These are phyloP conservation scores for Nebria ingens DNA, from an alignment of 1,140 invertebrate genomes.

Conservation along the genomic window DNA sequence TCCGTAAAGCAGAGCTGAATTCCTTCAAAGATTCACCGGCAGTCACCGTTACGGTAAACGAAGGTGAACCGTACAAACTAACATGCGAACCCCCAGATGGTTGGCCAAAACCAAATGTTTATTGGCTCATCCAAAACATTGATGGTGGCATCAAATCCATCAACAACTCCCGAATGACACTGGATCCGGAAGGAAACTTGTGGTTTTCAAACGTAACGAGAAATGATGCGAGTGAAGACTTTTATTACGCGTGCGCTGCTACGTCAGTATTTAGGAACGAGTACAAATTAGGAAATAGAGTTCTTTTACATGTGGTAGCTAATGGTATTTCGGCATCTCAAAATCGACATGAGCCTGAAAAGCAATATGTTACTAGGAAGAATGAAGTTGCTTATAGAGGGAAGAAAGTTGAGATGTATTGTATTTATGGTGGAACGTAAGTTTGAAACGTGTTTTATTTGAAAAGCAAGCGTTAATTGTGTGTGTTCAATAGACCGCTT, in stretches of 20 bases:
- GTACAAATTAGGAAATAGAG: constrained; percentile 82
- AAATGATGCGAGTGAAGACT: constrained; percentile 69
- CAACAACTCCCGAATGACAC: constrained; percentile 85
- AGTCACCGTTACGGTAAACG: constrained; percentile 53
- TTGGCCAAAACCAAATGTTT: constrained; percentile 87
- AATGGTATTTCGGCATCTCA: constrained; percentile 62
- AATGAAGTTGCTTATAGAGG: constrained; percentile 76
- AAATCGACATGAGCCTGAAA: constrained; percentile 63
- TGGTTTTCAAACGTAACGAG: constrained; percentile 91
- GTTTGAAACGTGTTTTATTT: constrained; percentile 30
- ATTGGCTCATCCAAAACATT: constrained; percentile 80
- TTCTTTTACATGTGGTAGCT: constrained; percentile 64
- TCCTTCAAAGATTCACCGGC: constrained; percentile 70
- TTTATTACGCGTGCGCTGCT: constrained; percentile 80
- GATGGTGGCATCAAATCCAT: constrained; percentile 74
- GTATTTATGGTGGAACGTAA: constrained; percentile 85
- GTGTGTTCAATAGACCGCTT: constrained; percentile 49
- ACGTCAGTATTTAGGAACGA: constrained; percentile 78
- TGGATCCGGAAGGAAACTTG: constrained; percentile 86
- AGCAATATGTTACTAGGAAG: constrained; percentile 76
- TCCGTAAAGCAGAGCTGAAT: constrained; percentile 88
- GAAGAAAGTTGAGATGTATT: constrained; percentile 71
- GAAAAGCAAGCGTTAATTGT: constrained; percentile 7
- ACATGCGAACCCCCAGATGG: constrained; percentile 85
- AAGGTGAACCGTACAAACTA: constrained; percentile 80